These are phyloP conservation scores for Melipona quadrifasciata DNA, from an alignment of 1,140 invertebrate genomes.

Conservation along the genomic window DNA sequence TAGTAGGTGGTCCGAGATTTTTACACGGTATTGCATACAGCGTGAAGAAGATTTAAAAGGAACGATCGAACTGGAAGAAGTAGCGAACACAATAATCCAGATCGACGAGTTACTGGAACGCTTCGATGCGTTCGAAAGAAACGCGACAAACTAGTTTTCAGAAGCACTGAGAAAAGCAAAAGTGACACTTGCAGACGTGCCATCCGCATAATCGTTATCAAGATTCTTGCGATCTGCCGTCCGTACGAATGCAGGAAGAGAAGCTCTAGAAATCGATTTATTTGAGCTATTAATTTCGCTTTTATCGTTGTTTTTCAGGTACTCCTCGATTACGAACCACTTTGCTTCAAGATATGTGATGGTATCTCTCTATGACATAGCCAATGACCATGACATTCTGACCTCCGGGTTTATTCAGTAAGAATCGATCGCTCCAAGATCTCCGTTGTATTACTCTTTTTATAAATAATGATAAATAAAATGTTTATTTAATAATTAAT, in stretches of 20 bases:
- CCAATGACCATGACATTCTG: conserved; percentile 40
- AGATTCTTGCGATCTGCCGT: too few relatives aligned
- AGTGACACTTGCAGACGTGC: conserved; percentile 42
- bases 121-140: conserved; percentile 6
- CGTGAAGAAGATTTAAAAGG: neutral
- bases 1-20: neutral
- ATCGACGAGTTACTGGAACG: neutral
- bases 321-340: conserved; percentile 64
- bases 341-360: conserved; percentile 60
- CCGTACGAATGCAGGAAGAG: too few relatives aligned
- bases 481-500: too few relatives aligned
- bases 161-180: conserved; percentile 38
- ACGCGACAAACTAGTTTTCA: conserved; percentile 41
- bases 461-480: neutral
- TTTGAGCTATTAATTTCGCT: neutral
- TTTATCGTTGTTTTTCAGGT: conserved; percentile 37
- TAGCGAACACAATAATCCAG: neutral
- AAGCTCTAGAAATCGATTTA: neutral
- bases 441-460: neutral
- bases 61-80: neutral
- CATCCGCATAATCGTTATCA: conserved; percentile 21
- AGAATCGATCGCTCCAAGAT: conserved; percentile 4
- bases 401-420: conserved; percentile 13
- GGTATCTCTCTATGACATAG: conserved; percentile 1
- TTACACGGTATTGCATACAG: neutral